These are phyloP conservation scores for Bufo gargarizans DNA, from an alignment of 2,113 vertebrate species.

Conservation along the genomic window DNA sequence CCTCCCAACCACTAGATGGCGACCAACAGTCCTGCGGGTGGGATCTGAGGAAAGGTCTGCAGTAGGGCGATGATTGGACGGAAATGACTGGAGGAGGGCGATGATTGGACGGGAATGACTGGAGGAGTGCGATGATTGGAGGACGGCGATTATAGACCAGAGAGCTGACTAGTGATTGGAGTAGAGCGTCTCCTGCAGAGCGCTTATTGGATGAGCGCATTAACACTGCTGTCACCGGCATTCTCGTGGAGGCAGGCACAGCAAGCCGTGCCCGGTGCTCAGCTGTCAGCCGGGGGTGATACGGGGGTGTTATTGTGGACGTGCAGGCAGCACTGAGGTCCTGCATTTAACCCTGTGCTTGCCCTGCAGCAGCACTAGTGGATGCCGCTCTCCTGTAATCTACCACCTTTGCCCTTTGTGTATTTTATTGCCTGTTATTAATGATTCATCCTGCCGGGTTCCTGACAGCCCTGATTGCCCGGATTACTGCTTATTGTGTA, in stretches of 20 bases:
- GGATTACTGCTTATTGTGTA: too few species aligned
- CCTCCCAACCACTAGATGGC: neutral
- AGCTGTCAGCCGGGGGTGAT: too few species aligned
- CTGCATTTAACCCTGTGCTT: neutral
- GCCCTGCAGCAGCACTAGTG: neutral
- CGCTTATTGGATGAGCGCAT: neutral
- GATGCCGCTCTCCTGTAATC: neutral
- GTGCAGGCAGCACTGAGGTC: neutral
- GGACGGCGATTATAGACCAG: too few species aligned
- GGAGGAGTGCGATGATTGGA: neutral
- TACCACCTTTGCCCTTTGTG: neutral
- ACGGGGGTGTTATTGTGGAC: too few species aligned
- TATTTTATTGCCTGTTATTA: too few species aligned
- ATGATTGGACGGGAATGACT: neutral
- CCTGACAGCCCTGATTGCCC: too few species aligned
- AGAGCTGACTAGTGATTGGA: neutral
- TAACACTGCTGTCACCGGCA: neutral
- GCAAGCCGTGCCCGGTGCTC: neutral
- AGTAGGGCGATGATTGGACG: neutral
- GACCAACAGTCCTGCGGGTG: neutral
- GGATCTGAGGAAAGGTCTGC: neutral
- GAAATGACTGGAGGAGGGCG: too few species aligned
- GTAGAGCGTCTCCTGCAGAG: neutral
- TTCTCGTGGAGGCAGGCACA: neutral
- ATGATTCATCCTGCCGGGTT: too few species aligned